phyloP scores from a whole-genome alignment of 2,797 vertebrate genomes.

The Xenentodon cancila region DNA sequence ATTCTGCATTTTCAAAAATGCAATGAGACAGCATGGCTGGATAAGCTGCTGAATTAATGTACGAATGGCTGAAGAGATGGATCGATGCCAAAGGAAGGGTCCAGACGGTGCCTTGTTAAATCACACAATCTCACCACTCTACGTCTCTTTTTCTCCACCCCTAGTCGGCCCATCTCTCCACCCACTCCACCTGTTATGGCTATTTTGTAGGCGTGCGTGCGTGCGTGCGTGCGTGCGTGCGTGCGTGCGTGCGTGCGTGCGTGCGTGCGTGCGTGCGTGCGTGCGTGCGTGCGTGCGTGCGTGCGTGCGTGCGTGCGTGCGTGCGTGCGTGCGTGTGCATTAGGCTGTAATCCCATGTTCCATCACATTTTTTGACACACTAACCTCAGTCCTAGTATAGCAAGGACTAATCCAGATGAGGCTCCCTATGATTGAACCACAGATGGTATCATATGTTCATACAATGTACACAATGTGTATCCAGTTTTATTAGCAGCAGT shows the following conservation, averaged over 20 bases:
- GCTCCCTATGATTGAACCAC: slow-evolving; percentile 15
- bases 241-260: slow-evolving; percentile 1
- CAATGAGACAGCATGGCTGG: slow-evolving; percentile 5
- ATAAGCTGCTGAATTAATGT: slow-evolving; percentile 47
- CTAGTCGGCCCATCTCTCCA: slow-evolving; percentile 17
- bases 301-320: neutral
- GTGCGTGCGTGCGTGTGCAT: slow-evolving; percentile 1
- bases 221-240: neutral
- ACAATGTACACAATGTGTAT: neutral
- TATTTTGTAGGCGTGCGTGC: slow-evolving; percentile 18
- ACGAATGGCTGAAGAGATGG: slow-evolving; percentile 31
- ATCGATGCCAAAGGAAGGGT: slow-evolving; percentile 45
- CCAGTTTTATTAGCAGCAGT: neutral
- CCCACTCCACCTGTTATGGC: slow-evolving; percentile 49
- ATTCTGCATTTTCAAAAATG: slow-evolving; percentile 29
- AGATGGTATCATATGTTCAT: slow-evolving; percentile 14
- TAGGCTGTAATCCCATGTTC: slow-evolving; percentile 59
- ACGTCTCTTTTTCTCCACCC: neutral
- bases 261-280: slow-evolving; percentile 1
- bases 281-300: neutral
- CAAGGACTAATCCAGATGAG: slow-evolving; percentile 56
- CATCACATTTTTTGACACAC: slow-evolving; percentile 62
- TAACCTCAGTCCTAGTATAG: slow-evolving; percentile 43
- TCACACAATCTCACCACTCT: slow-evolving; percentile 28
- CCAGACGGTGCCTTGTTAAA: slow-evolving; percentile 49